phyloP scores from a whole-genome alignment of 2,113 vertebrate species.

The Xenopus borealis region DNA sequence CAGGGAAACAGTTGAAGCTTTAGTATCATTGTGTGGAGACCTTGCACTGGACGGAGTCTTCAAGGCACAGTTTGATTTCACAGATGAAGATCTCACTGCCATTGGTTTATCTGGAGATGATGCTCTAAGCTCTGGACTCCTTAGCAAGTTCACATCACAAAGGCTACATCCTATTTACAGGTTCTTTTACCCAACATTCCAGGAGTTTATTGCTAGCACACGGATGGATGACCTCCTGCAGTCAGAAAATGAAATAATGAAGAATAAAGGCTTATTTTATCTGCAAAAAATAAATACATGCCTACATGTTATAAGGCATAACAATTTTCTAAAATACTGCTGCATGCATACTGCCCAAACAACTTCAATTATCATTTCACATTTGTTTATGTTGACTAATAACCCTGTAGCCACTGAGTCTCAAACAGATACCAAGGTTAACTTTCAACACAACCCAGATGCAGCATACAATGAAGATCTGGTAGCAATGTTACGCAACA shows the following conservation, averaged over 20 bases:
- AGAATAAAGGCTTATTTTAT: slow-evolving; percentile 47
- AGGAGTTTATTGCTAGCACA: slow-evolving; percentile 54
- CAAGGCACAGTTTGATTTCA: slow-evolving; percentile 49
- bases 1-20: background rate
- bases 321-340: slow-evolving; percentile 40
- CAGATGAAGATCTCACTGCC: slow-evolving; percentile 42
- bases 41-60: slow-evolving; percentile 51
- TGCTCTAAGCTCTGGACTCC: slow-evolving; percentile 46
- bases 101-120: slow-evolving; percentile 36
- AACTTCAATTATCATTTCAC: slow-evolving; percentile 45
- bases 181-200: slow-evolving; percentile 52
- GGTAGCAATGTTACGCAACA: background rate
- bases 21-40: slow-evolving; percentile 42
- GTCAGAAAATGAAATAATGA: slow-evolving; percentile 45
- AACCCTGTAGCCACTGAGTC: slow-evolving; percentile 37
- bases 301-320: background rate
- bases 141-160: slow-evolving; percentile 57
- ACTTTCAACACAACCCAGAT: slow-evolving; percentile 12
- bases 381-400: slow-evolving; percentile 48
- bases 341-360: slow-evolving; percentile 41
- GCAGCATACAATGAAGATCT: fast-evolving
- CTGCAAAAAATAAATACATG: slow-evolving; percentile 51
- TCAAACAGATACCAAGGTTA: slow-evolving; percentile 13
- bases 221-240: slow-evolving; percentile 46
- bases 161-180: slow-evolving; percentile 48